phyloP scores from a whole-genome alignment of 2,113 vertebrate species.

The Mustelus asterias region DNA sequence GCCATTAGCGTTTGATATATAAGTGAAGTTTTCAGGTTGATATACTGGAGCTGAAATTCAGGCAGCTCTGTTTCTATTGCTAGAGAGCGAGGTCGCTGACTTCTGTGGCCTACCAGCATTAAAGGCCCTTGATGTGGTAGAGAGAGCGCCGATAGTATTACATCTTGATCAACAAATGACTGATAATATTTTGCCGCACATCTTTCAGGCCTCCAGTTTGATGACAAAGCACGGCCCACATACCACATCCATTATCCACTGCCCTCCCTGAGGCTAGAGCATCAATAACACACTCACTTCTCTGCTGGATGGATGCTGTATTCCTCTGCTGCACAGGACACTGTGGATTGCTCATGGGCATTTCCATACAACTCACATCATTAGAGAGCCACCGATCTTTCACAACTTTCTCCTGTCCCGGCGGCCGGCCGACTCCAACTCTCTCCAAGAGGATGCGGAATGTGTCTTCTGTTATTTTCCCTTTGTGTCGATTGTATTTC shows the following conservation, averaged over 20 bases:
- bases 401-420: neutral
- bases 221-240: conserved; percentile 36
- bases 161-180: conserved; percentile 36
- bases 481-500: neutral
- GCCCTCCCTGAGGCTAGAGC: conserved; percentile 15
- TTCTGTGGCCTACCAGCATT: conserved; percentile 9
- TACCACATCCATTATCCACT: conserved; percentile 32
- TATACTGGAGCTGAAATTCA: conserved; percentile 17
- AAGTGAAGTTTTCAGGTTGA: conserved; percentile 14
- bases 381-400: conserved; percentile 29
- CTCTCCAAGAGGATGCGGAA: neutral
- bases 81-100: neutral
- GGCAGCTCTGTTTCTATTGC: conserved; percentile 29
- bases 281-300: conserved; percentile 24
- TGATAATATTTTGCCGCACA: conserved; percentile 30
- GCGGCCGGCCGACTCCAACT: neutral
- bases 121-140: conserved; percentile 20
- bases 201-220: conserved; percentile 32
- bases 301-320: neutral
- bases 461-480: neutral
- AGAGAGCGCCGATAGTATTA: conserved; percentile 27
- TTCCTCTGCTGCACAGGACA: neutral
- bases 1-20: conserved; percentile 9
- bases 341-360: conserved; percentile 28
- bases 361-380: conserved; percentile 29